Percentiles rank a stretch among this genome's conserved stretches.
Evolutionary conservation across 2,888 invertebrate species (phyloP).

Genomic region (Melanargia galathea): DNA sequence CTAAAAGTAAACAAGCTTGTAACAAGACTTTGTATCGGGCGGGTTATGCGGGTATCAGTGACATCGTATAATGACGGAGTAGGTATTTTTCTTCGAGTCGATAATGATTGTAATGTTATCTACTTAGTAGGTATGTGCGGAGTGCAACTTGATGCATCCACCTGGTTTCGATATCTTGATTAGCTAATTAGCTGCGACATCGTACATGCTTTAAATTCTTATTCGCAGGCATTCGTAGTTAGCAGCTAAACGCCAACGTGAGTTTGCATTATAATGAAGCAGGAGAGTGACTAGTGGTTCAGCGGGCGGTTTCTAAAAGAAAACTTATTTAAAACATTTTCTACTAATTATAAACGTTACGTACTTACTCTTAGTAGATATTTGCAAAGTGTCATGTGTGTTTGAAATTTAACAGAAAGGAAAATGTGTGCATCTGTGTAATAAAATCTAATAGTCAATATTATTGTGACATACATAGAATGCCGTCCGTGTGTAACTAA

Average conservation of each 20-base stretch:
- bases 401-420: background rate
- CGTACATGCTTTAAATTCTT: background rate
- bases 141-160: background rate
- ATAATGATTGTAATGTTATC: background rate
- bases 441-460: background rate
- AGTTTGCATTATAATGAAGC: constrained; percentile 3
- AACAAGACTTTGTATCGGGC: too few species aligned
- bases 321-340: constrained; percentile 30
- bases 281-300: constrained; percentile 27
- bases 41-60: too few species aligned
- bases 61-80: too few species aligned
- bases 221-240: background rate
- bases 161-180: background rate
- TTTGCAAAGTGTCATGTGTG: background rate
- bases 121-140: background rate
- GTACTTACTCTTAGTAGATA: background rate
- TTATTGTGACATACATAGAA: background rate
- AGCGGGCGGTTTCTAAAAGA: constrained; percentile 35
- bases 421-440: too few species aligned
- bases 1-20: too few species aligned
- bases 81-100: background rate
- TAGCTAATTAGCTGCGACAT: background rate
- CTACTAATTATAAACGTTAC: constrained; percentile 28
- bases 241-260: background rate
- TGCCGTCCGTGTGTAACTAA: too few species aligned